Percentiles rank a stretch among this genome's conserved stretches.
phyloP scores from a whole-genome alignment of 2,888 invertebrate genomes.

The Eugnorisma glareosa region DNA sequence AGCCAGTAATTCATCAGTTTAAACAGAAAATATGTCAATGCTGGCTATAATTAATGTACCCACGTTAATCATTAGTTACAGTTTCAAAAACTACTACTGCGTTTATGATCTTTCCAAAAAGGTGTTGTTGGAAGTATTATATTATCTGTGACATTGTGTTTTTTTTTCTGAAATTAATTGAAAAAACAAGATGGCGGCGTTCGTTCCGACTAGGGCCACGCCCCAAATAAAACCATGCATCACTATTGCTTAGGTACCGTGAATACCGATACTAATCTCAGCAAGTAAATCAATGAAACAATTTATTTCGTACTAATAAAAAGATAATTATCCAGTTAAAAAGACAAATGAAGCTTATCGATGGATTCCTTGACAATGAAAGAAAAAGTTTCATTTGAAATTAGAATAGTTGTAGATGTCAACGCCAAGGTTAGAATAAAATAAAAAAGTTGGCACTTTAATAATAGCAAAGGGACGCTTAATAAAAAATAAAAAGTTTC shows the following conservation, averaged over 20 bases:
- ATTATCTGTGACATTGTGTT: background rate
- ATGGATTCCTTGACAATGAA: constrained; percentile 50
- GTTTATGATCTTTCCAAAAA: background rate
- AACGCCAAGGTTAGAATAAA: constrained; percentile 58
- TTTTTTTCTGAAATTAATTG: background rate
- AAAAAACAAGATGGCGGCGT: background rate
- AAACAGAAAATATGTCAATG: constrained; percentile 35
- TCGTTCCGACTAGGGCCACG: background rate
- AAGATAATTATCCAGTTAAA: constrained; percentile 22
- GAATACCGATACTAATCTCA: constrained; percentile 5
- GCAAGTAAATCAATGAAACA: constrained; percentile 16
- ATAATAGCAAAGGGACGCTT: constrained; percentile 10
- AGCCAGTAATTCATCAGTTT: constrained; percentile 14
- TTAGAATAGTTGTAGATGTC: constrained; percentile 44
- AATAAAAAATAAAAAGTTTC: constrained; percentile 28
- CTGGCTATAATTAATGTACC: constrained; percentile 25
- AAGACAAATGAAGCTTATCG: constrained; percentile 45
- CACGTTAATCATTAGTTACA: constrained; percentile 10
- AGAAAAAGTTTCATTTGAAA: constrained; percentile 41
- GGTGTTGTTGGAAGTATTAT: background rate
- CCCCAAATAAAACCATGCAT: background rate
- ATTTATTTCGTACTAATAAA: background rate
- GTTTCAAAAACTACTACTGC: constrained; percentile 17
- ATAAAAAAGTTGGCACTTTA: constrained; percentile 45
- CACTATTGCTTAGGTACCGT: background rate